Conservation (phyloP, 64 coral and sea anemone species). For the Platygyra sinensis region DNA sequence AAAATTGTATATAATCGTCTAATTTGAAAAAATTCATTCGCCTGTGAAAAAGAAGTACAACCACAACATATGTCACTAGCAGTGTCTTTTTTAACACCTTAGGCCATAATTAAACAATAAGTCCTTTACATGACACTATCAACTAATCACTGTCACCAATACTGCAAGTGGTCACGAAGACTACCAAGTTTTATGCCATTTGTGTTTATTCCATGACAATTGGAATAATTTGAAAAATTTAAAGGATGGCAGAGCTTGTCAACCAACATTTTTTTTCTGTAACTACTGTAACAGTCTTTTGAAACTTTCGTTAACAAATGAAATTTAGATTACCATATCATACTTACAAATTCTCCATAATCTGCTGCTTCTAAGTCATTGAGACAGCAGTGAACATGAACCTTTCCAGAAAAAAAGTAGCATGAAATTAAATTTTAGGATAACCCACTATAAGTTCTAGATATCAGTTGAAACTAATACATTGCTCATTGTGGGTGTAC, state of each 20-base stretch:
- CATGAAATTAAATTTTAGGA: background rate
- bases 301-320: no score
- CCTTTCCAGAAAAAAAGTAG: background rate
- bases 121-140: background rate
- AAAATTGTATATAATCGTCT: constrained; percentile 99
- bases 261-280: no score
- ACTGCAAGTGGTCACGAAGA: no score
- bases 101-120: background rate
- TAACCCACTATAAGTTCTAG: background rate
- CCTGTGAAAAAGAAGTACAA: constrained; percentile 48
- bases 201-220: no score
- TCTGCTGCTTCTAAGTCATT: constrained; percentile 90
- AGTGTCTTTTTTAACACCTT: no score
- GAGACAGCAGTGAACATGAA: constrained; percentile 83
- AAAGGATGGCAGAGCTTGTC: background rate
- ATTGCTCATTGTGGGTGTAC: no score
- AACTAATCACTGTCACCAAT: no score
- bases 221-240: no score
- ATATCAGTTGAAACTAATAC: no score
- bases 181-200: background rate
- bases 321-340: no score
- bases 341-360: constrained; percentile 92
- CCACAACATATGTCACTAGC: background rate
- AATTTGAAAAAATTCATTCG: constrained; percentile 96
- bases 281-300: no score